These are phyloP conservation scores for Nomia melanderi DNA, from an alignment of 1,140 invertebrate species.

Conservation along the genomic window DNA sequence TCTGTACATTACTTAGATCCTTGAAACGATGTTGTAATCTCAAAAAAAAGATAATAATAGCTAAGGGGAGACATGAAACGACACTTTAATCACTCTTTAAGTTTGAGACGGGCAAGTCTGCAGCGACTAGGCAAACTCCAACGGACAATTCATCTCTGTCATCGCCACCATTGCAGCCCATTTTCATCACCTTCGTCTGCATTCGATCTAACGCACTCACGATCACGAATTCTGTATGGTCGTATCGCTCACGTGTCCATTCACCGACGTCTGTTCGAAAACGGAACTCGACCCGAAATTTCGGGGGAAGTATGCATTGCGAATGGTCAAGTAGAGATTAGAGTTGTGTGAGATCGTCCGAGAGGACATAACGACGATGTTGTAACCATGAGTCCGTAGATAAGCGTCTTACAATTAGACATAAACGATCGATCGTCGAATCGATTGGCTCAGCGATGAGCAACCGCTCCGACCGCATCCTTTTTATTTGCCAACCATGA, in stretches of 20 bases:
- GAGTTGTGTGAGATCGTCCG: background rate
- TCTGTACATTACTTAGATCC: too few relatives aligned
- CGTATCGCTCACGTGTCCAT: background rate
- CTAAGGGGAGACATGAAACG: too few relatives aligned
- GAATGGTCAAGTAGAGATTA: conserved; percentile 12
- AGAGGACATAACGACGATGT: background rate
- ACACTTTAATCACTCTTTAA: background rate
- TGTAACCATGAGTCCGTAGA: conserved; percentile 18
- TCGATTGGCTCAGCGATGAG: background rate
- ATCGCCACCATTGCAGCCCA: background rate
- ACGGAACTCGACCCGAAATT: background rate
- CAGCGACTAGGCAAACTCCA: conserved; percentile 21
- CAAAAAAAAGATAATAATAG: too few relatives aligned
- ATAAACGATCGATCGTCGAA: background rate
- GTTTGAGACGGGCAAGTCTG: background rate
- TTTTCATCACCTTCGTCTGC: background rate
- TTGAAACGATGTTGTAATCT: too few relatives aligned
- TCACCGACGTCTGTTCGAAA: conserved; percentile 1
- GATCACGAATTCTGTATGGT: conserved; percentile 11
- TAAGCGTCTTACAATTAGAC: conserved; percentile 48
- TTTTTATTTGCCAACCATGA: too few relatives aligned
- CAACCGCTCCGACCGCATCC: too few relatives aligned
- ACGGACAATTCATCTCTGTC: background rate
- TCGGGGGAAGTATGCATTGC: background rate
- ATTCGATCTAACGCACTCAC: conserved; percentile 24